These are phyloP conservation scores for Phenganax marumi DNA, from an alignment of 92 coral and sea anemone species.

Conservation along the genomic window DNA sequence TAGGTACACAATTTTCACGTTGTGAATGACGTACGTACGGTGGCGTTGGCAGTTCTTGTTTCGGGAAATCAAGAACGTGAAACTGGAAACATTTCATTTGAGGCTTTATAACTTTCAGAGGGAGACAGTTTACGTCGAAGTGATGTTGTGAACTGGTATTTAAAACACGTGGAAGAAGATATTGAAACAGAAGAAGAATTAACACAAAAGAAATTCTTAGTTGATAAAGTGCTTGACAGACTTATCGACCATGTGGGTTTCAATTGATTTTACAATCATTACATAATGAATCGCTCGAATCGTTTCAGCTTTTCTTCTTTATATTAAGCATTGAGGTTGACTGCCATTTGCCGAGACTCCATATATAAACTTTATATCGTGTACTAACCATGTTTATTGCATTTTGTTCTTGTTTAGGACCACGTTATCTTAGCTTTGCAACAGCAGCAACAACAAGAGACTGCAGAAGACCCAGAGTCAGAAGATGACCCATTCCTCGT, in stretches of 20 bases:
- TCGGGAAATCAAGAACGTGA: not conserved
- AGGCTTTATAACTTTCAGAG: slow-evolving; percentile 30
- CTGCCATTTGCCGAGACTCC: no score
- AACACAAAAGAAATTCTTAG: slow-evolving; percentile 78
- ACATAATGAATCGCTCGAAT: not conserved
- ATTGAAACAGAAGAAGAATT: slow-evolving; percentile 91
- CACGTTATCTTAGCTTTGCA: slow-evolving; percentile 77
- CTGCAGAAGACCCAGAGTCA: slow-evolving; percentile 53
- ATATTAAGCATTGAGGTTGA: not conserved
- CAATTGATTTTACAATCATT: not conserved
- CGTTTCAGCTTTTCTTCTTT: not conserved
- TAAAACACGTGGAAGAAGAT: slow-evolving; percentile 71
- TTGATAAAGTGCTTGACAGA: slow-evolving; percentile 88
- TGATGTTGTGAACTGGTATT: slow-evolving; percentile 88
- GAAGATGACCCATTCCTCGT: slow-evolving; percentile 86
- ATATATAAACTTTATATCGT: no score
- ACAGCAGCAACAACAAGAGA: slow-evolving; percentile 43
- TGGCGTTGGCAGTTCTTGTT: not conserved
- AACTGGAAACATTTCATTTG: not conserved
- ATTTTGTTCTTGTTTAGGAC: slow-evolving; percentile 56
- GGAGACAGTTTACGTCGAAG: slow-evolving; percentile 73
- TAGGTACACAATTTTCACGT: not conserved
- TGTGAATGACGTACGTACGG: no score
- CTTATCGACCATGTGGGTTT: slow-evolving; percentile 72
- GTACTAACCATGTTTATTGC: not conserved